These are phyloP conservation scores for Gobio gobio DNA, from an alignment of 2,113 vertebrate species.

Conservation along the genomic window DNA sequence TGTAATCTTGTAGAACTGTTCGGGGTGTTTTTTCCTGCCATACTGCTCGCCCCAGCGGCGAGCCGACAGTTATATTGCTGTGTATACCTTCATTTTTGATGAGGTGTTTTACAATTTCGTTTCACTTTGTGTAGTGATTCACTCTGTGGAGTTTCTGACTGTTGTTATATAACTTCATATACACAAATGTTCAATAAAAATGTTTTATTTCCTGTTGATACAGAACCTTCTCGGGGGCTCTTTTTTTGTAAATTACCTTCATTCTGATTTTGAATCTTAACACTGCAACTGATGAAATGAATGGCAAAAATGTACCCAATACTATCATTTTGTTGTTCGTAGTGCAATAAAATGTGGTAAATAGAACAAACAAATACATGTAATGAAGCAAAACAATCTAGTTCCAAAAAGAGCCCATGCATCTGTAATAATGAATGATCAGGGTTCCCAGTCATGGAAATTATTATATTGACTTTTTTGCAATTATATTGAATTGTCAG, in stretches of 20 bases:
- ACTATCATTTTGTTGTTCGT: neutral
- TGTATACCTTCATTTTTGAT: constrained; percentile 98
- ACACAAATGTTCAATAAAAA: constrained; percentile 98
- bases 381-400: neutral
- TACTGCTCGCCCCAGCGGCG: constrained; percentile 84
- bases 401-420: neutral
- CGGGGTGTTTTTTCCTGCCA: constrained; percentile 96
- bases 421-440: neutral
- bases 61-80: constrained; percentile 92
- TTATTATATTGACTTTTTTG: neutral
- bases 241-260: neutral
- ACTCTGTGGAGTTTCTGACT: constrained; percentile 97
- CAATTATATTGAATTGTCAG: neutral
- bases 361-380: neutral
- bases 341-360: neutral
- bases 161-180: constrained; percentile 99
- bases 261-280: neutral
- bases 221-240: constrained; percentile 65
- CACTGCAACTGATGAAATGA: neutral
- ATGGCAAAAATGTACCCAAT: neutral
- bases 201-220: constrained; percentile 99
- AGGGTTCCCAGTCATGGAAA: neutral
- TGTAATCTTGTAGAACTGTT: constrained; percentile 95
- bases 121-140: constrained; percentile 99
- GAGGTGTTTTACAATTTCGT: constrained; percentile 96